phyloP scores from a whole-genome alignment of 2,888 invertebrate genomes.

The Lamellibrachia satsuma region DNA sequence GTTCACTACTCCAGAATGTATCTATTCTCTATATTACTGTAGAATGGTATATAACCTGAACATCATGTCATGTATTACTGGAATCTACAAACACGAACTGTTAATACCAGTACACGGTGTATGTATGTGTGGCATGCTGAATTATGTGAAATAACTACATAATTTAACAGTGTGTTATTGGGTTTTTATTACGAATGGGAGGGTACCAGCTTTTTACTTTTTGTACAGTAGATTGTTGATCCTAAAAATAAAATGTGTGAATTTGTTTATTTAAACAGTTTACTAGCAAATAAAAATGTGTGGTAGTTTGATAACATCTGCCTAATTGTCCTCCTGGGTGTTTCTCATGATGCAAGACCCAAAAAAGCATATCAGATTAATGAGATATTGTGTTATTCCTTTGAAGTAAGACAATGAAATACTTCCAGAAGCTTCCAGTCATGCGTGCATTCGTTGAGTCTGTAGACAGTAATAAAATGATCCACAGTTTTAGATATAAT shows the following conservation, averaged over 20 bases:
- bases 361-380: too few relatives aligned
- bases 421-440: not conserved
- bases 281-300: too few relatives aligned
- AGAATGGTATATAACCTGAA: not conserved
- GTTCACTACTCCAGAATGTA: not conserved
- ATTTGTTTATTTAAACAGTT: not conserved
- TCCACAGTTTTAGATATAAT: too few relatives aligned
- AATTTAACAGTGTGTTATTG: not conserved
- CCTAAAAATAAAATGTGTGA: not conserved
- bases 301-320: too few relatives aligned
- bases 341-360: too few relatives aligned
- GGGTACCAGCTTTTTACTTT: not conserved
- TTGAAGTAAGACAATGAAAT: not conserved
- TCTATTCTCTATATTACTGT: not conserved
- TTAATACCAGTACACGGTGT: not conserved
- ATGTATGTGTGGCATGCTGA: not conserved
- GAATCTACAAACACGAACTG: not conserved
- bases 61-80: not conserved
- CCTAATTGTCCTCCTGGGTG: too few relatives aligned
- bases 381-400: too few relatives aligned
- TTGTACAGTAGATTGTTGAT: not conserved
- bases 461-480: not conserved
- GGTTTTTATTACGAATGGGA: not conserved
- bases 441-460: not conserved
- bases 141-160: not conserved